phyloP scores from a whole-genome alignment of 2,888 invertebrate species.

The Malacosoma neustria region DNA sequence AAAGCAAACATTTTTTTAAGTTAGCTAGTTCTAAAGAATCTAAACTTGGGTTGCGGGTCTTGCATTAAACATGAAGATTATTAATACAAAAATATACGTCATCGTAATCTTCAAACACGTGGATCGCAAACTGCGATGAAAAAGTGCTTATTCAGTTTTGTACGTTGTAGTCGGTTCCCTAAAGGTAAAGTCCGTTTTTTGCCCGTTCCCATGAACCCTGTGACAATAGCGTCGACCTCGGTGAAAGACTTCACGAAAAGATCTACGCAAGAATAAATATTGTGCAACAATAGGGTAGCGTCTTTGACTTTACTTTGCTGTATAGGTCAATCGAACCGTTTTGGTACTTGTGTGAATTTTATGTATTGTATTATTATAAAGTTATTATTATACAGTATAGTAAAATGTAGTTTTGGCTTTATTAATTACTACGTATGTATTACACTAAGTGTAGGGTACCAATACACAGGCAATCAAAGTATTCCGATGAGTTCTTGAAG shows the following conservation, averaged over 20 bases:
- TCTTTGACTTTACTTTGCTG: slow-evolving; percentile 60
- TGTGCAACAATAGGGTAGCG: slow-evolving; percentile 65
- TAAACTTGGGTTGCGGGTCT: slow-evolving; percentile 13
- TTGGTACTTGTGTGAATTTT: slow-evolving; percentile 39
- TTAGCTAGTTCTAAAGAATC: slow-evolving; percentile 1
- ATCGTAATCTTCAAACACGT: slow-evolving; percentile 61
- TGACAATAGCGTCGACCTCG: slow-evolving; percentile 65
- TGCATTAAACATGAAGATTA: slow-evolving; percentile 52
- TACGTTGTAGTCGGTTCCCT: slow-evolving; percentile 48
- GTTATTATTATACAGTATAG: no score
- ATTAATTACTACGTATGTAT: no score
- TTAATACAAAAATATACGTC: slow-evolving; percentile 36
- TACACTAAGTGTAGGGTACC: no score
- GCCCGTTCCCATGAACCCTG: slow-evolving; percentile 70
- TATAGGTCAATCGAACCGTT: slow-evolving; percentile 14
- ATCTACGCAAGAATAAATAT: slow-evolving; percentile 73
- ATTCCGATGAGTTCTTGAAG: no score
- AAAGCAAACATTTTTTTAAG: slow-evolving; percentile 22
- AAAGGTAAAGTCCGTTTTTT: slow-evolving; percentile 63
- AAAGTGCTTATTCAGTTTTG: slow-evolving; percentile 68
- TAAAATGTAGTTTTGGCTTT: no score
- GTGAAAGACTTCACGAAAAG: slow-evolving; percentile 54
- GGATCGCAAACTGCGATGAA: slow-evolving; percentile 49
- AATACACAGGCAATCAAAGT: no score
- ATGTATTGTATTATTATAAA: no score